These are phyloP conservation scores for Delia radicum DNA, from an alignment of 1,140 invertebrate species.

Conservation along the genomic window DNA sequence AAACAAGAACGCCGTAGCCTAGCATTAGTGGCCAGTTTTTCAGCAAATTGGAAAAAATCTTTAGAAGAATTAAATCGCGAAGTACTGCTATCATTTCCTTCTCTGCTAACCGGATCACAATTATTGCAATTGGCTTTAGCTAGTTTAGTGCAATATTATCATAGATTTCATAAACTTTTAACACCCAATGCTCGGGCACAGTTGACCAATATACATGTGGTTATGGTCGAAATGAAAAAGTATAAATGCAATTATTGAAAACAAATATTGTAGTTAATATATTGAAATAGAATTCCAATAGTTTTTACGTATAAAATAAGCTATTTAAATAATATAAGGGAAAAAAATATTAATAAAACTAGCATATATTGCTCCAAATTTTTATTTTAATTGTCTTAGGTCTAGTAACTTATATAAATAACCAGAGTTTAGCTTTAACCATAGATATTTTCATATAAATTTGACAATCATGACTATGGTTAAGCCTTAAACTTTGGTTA, in stretches of 20 bases:
- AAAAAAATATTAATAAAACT: conserved; percentile 11
- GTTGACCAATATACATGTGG: conserved; percentile 96
- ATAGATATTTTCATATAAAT: too few relatives aligned
- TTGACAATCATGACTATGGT: too few relatives aligned
- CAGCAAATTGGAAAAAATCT: conserved; percentile 90
- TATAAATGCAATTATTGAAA: conserved; percentile 87
- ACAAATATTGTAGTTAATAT: not conserved
- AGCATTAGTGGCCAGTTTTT: conserved; percentile 84
- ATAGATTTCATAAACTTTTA: conserved; percentile 95
- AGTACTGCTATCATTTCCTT: conserved; percentile 93
- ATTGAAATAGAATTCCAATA: conserved; percentile 30
- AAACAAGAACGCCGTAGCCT: conserved; percentile 82
- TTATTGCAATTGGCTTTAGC: conserved; percentile 92
- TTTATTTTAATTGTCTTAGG: not conserved
- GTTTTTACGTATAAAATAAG: conserved; percentile 13
- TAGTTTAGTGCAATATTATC: conserved; percentile 96
- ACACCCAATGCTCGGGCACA: conserved; percentile 84
- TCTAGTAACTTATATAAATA: not conserved
- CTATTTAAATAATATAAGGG: too few relatives aligned
- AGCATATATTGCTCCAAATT: not conserved
- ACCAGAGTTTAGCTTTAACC: too few relatives aligned
- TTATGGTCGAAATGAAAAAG: conserved; percentile 99
- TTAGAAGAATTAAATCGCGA: conserved; percentile 93
- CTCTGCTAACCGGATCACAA: conserved; percentile 91
- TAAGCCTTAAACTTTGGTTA: too few relatives aligned